Evolutionary conservation across 2,888 invertebrate genomes (phyloP).

Genomic region (Tetragnatha montana): DNA sequence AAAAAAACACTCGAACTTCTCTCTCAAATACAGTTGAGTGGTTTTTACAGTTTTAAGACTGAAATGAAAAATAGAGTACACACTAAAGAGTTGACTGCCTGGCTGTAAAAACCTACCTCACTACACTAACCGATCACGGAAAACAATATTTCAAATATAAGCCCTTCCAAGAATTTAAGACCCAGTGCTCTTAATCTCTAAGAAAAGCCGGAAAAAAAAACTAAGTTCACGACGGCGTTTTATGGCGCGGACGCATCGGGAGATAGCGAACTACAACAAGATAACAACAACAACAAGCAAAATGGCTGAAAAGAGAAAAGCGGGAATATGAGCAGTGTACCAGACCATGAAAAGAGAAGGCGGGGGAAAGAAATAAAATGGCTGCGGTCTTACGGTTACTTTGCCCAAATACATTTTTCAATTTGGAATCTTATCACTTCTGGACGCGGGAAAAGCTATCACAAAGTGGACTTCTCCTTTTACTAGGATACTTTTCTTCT

Average conservation of each 20-base stretch:
- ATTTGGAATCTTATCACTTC: slow-evolving; percentile 68
- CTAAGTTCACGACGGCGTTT: slow-evolving; percentile 11
- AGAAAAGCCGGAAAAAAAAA: slow-evolving; percentile 16
- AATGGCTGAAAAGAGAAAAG: slow-evolving; percentile 11
- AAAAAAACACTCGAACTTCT: no score
- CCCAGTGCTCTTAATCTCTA: slow-evolving; percentile 8
- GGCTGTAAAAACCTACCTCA: neutral
- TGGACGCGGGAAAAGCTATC: slow-evolving; percentile 47
- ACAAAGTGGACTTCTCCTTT: slow-evolving; percentile 61
- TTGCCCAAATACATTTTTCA: slow-evolving; percentile 70
- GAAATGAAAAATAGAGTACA: no score
- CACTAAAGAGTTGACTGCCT: neutral
- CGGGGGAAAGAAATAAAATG: slow-evolving; percentile 24
- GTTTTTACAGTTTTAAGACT: no score
- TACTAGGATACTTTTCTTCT: slow-evolving; percentile 6
- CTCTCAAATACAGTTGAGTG: no score
- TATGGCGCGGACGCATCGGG: slow-evolving; percentile 23
- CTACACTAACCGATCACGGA: neutral
- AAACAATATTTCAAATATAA: slow-evolving; percentile 12
- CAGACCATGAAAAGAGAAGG: slow-evolving; percentile 19
- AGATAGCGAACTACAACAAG: slow-evolving; percentile 31
- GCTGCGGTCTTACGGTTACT: slow-evolving; percentile 63
- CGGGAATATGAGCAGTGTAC: slow-evolving; percentile 21
- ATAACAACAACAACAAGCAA: slow-evolving; percentile 18
- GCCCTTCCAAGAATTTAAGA: slow-evolving; percentile 8